Percentiles rank a stretch among this genome's conserved stretches.
These are phyloP conservation scores for Nasonia vitripennis DNA, from an alignment of 1,140 invertebrate species.

Conservation along the genomic window DNA sequence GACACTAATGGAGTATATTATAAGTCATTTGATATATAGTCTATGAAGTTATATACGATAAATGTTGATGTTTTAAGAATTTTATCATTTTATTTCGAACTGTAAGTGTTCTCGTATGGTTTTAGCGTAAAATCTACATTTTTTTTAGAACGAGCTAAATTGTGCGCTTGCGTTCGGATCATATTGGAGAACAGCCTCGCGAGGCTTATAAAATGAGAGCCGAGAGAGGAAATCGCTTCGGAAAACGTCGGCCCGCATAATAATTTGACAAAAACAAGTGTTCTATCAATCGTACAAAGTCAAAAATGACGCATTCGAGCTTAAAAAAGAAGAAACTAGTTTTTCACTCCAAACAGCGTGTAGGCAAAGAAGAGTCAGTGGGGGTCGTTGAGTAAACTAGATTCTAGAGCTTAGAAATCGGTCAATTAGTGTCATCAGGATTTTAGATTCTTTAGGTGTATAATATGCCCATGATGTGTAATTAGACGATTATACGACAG, in stretches of 20 bases:
- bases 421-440: constrained; percentile 50
- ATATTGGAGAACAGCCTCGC: constrained; percentile 19
- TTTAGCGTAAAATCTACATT: constrained; percentile 35
- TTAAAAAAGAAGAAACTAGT: constrained; percentile 41
- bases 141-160: constrained; percentile 14
- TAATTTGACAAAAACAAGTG: constrained; percentile 15
- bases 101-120: constrained; percentile 43
- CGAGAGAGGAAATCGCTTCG: constrained; percentile 5
- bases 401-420: constrained; percentile 48
- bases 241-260: constrained; percentile 29
- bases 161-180: constrained; percentile 31
- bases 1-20: constrained; percentile 46
- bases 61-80: constrained; percentile 55
- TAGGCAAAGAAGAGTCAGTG: constrained; percentile 22
- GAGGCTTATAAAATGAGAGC: constrained; percentile 19
- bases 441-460: constrained; percentile 44
- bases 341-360: constrained; percentile 47
- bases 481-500: background rate
- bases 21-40: constrained; percentile 55
- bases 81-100: constrained; percentile 52
- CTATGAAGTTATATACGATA: constrained; percentile 53
- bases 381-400: constrained; percentile 39
- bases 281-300: constrained; percentile 46
- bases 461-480: constrained; percentile 33
- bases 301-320: constrained; percentile 39